Conservation (phyloP, 2,113 vertebrate genomes). For the Albula glossodonta region DNA sequence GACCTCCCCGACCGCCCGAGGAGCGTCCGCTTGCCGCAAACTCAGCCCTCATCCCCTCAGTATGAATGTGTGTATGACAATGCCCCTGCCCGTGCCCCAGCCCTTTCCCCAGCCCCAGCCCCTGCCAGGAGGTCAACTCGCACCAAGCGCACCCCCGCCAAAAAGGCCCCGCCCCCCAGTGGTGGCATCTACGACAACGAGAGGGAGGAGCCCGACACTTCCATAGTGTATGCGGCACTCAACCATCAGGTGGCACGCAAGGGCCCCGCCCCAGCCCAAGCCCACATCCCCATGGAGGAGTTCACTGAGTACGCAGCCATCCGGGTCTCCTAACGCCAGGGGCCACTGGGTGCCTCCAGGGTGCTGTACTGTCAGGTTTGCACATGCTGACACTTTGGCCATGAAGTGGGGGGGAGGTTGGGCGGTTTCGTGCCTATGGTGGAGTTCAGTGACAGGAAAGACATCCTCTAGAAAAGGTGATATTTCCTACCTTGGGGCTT, state of each 20-base stretch:
- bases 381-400: too few species aligned
- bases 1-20: background rate
- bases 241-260: constrained; percentile 7
- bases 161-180: background rate
- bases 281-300: background rate
- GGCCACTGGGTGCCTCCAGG: background rate
- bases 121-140: background rate
- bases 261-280: background rate
- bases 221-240: constrained; percentile 25
- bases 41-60: background rate
- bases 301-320: constrained; percentile 28
- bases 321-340: background rate
- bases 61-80: background rate
- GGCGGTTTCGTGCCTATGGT: too few species aligned
- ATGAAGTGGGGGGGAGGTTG: too few species aligned
- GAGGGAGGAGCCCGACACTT: background rate
- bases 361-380: background rate
- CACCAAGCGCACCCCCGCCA: background rate
- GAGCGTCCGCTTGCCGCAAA: background rate
- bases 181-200: background rate
- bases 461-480: too few species aligned
- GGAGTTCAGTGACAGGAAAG: too few species aligned
- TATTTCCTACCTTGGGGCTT: too few species aligned
- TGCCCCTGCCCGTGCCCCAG: background rate
- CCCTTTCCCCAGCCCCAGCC: background rate